phyloP scores from a whole-genome alignment of 2,888 invertebrate species.

The Drosophila merina region DNA sequence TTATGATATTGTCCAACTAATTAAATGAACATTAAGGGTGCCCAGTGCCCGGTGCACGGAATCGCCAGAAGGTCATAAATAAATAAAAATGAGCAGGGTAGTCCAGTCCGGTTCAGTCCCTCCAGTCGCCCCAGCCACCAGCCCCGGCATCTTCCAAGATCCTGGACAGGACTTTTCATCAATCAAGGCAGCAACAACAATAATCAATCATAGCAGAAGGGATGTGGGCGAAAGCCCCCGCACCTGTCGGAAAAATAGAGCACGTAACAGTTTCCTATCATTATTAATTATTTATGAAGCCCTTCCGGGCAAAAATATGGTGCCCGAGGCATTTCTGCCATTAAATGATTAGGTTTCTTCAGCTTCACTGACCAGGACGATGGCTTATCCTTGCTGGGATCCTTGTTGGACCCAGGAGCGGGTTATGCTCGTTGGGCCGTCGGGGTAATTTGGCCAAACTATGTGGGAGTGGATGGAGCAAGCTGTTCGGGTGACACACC shows the following conservation, averaged over 20 bases:
- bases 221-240: slow-evolving; percentile 12
- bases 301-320: background rate
- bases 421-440: slow-evolving; percentile 31
- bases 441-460: slow-evolving; percentile 21
- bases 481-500: background rate
- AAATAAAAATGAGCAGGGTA: slow-evolving; percentile 9
- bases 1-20: slow-evolving; percentile 74
- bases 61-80: slow-evolving; percentile 25
- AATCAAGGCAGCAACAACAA: slow-evolving; percentile 63
- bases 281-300: slow-evolving; percentile 73
- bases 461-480: background rate
- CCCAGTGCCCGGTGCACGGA: slow-evolving; percentile 6
- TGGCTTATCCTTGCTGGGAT: slow-evolving; percentile 12
- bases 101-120: too few species aligned
- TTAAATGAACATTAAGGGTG: slow-evolving; percentile 59
- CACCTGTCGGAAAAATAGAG: slow-evolving; percentile 43
- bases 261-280: slow-evolving; percentile 66
- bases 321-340: slow-evolving; percentile 38
- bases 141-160: background rate
- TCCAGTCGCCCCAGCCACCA: background rate
- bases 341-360: slow-evolving; percentile 67
- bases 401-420: slow-evolving; percentile 5
- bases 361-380: slow-evolving; percentile 16
- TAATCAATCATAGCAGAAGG: slow-evolving; percentile 64
- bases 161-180: slow-evolving; percentile 55